Evolutionary conservation across 2,113 vertebrate species (phyloP).

Genomic region (Onychostruthus taczanowskii): DNA sequence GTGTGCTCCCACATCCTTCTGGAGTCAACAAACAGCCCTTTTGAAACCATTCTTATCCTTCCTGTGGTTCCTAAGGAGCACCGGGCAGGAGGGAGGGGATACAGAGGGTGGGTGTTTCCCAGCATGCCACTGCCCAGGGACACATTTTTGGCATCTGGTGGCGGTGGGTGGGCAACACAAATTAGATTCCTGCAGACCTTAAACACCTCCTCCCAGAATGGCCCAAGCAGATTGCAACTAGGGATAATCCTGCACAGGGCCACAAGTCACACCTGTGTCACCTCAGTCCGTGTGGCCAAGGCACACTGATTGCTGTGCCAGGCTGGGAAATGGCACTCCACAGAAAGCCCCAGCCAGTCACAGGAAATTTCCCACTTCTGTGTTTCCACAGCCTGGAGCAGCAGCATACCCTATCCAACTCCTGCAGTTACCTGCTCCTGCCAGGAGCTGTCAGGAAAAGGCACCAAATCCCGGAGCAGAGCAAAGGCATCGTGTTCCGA

Average conservation of each 20-base stretch:
- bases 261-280: background rate
- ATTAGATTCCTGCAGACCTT: background rate
- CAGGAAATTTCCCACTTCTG: background rate
- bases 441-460: background rate
- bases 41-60: conserved; percentile 42
- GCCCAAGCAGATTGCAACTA: background rate
- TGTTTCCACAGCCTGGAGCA: background rate
- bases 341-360: background rate
- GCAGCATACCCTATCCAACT: too few relatives aligned
- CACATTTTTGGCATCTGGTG: rapidly evolving
- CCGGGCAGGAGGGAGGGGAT: background rate
- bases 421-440: background rate
- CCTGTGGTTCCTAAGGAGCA: background rate
- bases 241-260: background rate
- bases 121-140: background rate
- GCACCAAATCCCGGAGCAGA: background rate
- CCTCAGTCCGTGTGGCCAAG: background rate
- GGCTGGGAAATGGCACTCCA: rapidly evolving
- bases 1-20: conserved; percentile 17
- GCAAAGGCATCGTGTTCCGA: rapidly evolving
- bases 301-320: background rate
- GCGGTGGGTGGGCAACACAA: rapidly evolving
- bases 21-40: conserved; percentile 70
- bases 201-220: background rate
- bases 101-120: rapidly evolving